Evolutionary conservation across 2,888 invertebrate species (phyloP), one percentile per base, ranked within the genome.

Genomic region (Entomobrya proxima): DNA sequence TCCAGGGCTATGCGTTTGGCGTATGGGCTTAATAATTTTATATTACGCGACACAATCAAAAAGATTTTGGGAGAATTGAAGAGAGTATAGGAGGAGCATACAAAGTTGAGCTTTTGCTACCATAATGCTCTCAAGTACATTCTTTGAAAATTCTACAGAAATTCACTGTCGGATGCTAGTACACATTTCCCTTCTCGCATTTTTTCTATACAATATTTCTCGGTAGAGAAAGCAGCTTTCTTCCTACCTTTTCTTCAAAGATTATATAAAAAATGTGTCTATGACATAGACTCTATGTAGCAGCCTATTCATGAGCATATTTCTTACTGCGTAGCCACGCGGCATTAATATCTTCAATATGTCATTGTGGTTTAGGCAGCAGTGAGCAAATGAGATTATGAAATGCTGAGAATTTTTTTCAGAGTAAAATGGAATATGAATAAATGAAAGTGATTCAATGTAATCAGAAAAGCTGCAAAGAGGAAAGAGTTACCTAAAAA

Each of bases 11-110:
- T 67, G 40, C 40, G 27, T 67, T 40, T 67, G 67, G 40, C 35
- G n/a, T 64, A 35, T 35, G 35, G 40, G 40, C 44, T n/a, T 69
- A 27, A 69, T 69, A 69, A 69, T 44, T 69, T 69, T 47, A 69
- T 69, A 69, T 69, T 69, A 69, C 69, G 69, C 44, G 44, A 69
- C 44, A 47, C 69, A 69, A 69, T 69, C 69, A 69, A 69, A 69
- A 69, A 30, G 27, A 27, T 69, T 69, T 44, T 69, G 69, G 1
- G 69, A 69, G 27, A 21, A 40, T 24, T 40, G 67, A 27, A 40
- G 27, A 27, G 27, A 47, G 40, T 47, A 69, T 27, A 21, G 32
- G 61, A 64, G 64, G n/a, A 37, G 67, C 67, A 40, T 40, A 69
- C 13, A 44, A 44, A 67, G 40, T 67, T 40, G n/a, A 40, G 21